phyloP scores from a whole-genome alignment of 2,113 vertebrate species.

The Rhea pennata region DNA sequence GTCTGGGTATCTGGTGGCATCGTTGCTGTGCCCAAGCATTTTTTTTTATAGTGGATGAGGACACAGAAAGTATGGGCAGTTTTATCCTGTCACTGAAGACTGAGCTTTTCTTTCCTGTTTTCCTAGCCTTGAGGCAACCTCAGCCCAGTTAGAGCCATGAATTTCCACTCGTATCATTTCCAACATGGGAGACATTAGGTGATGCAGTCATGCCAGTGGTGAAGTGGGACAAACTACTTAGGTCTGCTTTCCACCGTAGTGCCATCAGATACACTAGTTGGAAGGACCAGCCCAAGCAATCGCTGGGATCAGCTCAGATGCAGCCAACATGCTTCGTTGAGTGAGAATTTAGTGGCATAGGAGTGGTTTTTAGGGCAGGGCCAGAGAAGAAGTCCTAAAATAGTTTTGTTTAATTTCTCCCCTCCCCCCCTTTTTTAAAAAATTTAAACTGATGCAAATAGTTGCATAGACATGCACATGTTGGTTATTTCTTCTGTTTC shows the following conservation, averaged over 20 bases:
- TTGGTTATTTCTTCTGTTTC: neutral
- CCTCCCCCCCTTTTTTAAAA: neutral
- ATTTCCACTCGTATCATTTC: neutral
- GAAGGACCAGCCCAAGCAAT: neutral
- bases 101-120: neutral
- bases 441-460: neutral
- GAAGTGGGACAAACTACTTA: neutral
- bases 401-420: neutral
- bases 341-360: neutral
- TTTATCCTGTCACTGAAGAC: neutral
- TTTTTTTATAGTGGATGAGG: neutral
- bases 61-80: too few species aligned
- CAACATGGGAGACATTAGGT: neutral
- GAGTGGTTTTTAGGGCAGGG: neutral
- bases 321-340: neutral
- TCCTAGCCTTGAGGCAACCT: neutral
- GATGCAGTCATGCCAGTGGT: neutral
- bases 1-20: neutral
- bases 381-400: neutral
- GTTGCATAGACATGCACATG: neutral
- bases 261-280: neutral
- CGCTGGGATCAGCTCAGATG: neutral
- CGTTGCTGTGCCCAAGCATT: neutral
- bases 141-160: neutral
- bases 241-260: neutral